A percentile compares a stretch with the other conserved stretches of the same genome.
Conservation (phyloP, 1,140 invertebrate genomes). For the Subanguina moxae region DNA sequence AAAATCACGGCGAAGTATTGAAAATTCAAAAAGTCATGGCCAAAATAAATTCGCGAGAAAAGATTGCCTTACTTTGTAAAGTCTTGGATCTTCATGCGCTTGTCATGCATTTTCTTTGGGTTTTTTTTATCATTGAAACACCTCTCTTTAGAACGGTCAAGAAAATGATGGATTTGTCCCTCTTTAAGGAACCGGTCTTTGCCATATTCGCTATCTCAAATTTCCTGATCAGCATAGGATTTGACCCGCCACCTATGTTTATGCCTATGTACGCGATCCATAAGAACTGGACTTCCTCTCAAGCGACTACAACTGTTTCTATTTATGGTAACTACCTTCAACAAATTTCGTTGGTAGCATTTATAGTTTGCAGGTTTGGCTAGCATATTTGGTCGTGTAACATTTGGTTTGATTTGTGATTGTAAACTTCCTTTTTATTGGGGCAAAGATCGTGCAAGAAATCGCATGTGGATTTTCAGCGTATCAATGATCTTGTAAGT, state of each 20-base stretch:
- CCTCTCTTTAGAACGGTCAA: slow-evolving; percentile 65
- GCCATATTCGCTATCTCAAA: slow-evolving; percentile 85
- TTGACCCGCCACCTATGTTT: slow-evolving; percentile 84
- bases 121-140: no score
- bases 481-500: not conserved
- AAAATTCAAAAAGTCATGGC: no score
- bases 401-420: slow-evolving; percentile 64
- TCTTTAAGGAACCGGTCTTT: slow-evolving; percentile 80
- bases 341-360: not conserved
- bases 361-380: slow-evolving; percentile 1
- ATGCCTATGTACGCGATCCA: slow-evolving; percentile 64
- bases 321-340: slow-evolving; percentile 72
- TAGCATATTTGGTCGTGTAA: slow-evolving; percentile 70
- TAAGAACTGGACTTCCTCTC: no score
- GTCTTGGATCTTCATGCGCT: no score
- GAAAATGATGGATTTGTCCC: slow-evolving; percentile 77
- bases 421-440: slow-evolving; percentile 76
- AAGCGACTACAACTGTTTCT: slow-evolving; percentile 81
- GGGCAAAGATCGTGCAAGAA: slow-evolving; percentile 75
- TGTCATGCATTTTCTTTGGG: no score
- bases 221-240: slow-evolving; percentile 87
- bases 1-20: no score
- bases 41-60: no score
- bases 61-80: no score
- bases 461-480: slow-evolving; percentile 69